A percentile compares a stretch with the other conserved stretches of the same genome.
phyloP scores from a whole-genome alignment of 2,797 vertebrate genomes.

The Chloroceryle amazona region DNA sequence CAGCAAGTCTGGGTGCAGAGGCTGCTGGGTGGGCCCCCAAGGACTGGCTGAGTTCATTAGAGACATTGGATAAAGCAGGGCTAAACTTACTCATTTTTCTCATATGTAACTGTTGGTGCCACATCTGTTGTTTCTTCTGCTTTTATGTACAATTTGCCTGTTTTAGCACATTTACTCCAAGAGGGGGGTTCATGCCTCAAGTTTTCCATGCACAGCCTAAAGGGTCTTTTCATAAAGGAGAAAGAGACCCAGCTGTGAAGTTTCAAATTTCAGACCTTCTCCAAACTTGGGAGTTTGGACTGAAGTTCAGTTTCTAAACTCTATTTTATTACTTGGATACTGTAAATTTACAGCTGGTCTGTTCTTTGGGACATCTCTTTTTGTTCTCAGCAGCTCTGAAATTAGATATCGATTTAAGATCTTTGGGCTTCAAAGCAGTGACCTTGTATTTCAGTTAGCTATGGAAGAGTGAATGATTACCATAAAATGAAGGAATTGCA shows the following conservation, averaged over 20 bases:
- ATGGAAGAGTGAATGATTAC: not conserved
- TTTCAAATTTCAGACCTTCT: conserved; percentile 20
- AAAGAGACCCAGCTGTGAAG: conserved; percentile 36
- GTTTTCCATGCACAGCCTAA: not conserved
- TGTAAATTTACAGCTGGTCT: not conserved
- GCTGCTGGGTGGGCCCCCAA: not conserved
- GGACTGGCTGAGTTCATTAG: no score
- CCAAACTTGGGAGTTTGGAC: not conserved
- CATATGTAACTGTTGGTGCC: not conserved
- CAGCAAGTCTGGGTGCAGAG: not conserved
- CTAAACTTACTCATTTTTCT: not conserved
- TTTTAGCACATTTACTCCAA: not conserved
- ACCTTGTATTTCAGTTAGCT: not conserved
- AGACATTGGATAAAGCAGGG: no score
- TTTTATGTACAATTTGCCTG: not conserved
- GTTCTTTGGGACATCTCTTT: not conserved
- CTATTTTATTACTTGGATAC: not conserved
- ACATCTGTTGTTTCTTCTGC: not conserved
- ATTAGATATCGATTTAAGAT: not conserved
- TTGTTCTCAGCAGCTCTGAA: not conserved
- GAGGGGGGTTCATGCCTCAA: not conserved
- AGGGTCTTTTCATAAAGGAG: conserved; percentile 3
- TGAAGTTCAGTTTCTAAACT: not conserved
- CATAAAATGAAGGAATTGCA: not conserved
- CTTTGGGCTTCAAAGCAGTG: not conserved